Base-by-base conservation (phyloP, 1,140 invertebrate species). In the Diabrotica undecimpunctata region DNA sequence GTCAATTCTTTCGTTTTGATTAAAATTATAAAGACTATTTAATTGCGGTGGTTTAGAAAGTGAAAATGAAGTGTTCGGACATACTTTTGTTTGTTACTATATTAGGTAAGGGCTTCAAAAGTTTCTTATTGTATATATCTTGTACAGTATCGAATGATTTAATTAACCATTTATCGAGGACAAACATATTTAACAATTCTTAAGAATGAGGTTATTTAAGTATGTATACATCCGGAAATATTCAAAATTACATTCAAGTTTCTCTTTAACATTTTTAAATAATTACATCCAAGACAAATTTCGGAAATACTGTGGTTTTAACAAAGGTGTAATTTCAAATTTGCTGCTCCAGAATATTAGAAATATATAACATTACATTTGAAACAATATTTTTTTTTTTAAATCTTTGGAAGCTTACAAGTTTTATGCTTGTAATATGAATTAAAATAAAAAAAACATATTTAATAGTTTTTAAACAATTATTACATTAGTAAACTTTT, bases 151-250 rank as follows among this genome's bases (percentile, higher is more conserved):
- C 41, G 8, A 46, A 46, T 25, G 25, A 25, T 25, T 46, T 46
- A 10, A 46, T 46, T 46, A 6, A 46, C 5, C 2, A n/a, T 46
- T n/a, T 46, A 46, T 46, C n/a, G 41, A n/a, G 41, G 41, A 46
- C 41, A 46, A 6, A n/a, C n/a, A 6, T 8, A 46, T 46, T 46
- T 46, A 46, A 46, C 41, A 46, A 10, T 46, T 46, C n/a, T 46
- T 46, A n/a, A 46, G 41, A 46, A 46, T 46, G 41, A 46, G 41
- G 41, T 46, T 46, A 46, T 46, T 46, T 46, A 46, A 10, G 41
- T 46, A 25, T 25, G 25, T 25, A 25, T 25, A 46, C 8, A 10
- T 46, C 41, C 41, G 41, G 41, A 46, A 46, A 10, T 46, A 10
- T 46, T 46, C 8, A 46, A 46, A 46, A 46, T 7, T 46, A 25